Base-by-base conservation (phyloP, 2,888 invertebrate genomes). In the Acanthococcus lagerstroemiae region DNA sequence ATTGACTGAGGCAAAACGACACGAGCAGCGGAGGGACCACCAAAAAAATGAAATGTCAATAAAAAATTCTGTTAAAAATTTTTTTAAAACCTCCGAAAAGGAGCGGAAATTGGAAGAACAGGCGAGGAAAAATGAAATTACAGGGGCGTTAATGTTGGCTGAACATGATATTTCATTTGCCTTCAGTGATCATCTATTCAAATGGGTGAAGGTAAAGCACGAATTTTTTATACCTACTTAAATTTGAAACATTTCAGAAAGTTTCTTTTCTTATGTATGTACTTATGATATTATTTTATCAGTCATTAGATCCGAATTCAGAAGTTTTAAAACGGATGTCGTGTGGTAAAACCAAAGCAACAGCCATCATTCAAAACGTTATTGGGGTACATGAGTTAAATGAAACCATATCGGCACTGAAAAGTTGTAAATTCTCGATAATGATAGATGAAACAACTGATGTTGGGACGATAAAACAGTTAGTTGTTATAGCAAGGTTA, bases 401-500 rank as follows among this genome's bases (percentile, higher is more conserved):
- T 9, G 26, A 26, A 25, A 24, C 25, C 3, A 24, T 55, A 9
- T 9, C 7, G 7, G 5, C 26, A 5, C 17, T 55, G 17, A 55
- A 55, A 55, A 5, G 26, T 12, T 55, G 5, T 15, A 37, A 6
- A 55, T 55, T 55, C n/a, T 55, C 55, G 6, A 12, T 26, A 3
- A 55, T 25, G 4, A 55, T 26, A 4, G 55, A 55, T 17, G 27
- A 55, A 55, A 24, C 55, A 17, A 55, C 55, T 7, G 55, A 55
- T 25, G 26, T 21, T 12, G 21, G 24, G n/a, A 55, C 5, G 17
- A 55, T 24, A 7, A 55, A 55, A n/a, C 55, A 55, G 7, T 22
- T 55, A 7, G 55, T 24, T 9, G 25, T 55, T 17, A 9, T n/a
- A 7, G 55, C 26, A 12, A 24, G 55, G 6, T 25, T 37, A 37